Conservation (phyloP, 2,888 invertebrate species). For the Xanthia icteritia region DNA sequence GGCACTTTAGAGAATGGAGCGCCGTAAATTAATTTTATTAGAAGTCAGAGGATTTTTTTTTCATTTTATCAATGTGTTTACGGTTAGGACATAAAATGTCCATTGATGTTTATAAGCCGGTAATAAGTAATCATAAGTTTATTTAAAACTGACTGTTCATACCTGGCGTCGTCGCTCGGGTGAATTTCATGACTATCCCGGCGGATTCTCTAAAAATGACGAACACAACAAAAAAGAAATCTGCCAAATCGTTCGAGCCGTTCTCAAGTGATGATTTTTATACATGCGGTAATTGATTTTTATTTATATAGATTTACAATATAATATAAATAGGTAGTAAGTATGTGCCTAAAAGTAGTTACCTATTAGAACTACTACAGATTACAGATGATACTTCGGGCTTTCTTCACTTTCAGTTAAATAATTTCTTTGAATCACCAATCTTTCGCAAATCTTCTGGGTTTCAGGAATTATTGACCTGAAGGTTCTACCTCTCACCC, state of each 20-base stretch:
- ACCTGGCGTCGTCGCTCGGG: not conserved
- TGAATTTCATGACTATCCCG: not conserved
- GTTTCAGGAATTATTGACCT: not conserved
- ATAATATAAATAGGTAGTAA: too few species aligned
- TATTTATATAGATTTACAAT: too few species aligned
- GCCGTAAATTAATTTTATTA: conserved; percentile 8
- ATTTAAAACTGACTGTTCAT: not conserved
- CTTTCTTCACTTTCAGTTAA: not conserved
- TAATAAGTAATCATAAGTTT: not conserved
- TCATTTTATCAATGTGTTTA: not conserved
- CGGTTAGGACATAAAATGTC: not conserved
- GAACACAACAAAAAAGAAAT: not conserved
- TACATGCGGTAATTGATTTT: too few species aligned
- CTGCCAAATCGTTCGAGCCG: not conserved
- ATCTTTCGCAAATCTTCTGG: not conserved
- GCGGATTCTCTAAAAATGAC: not conserved
- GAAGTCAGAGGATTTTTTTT: not conserved
- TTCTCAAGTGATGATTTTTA: not conserved
- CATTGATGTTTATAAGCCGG: not conserved
- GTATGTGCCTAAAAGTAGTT: too few species aligned
- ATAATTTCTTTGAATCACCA: not conserved
- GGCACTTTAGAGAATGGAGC: not conserved
- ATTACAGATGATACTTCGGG: not conserved
- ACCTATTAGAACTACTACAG: not conserved
- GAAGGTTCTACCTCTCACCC: not conserved